A percentile compares a stretch with the other conserved stretches of the same genome.
These are phyloP conservation scores for Phortica okadai DNA, from an alignment of 2,888 invertebrate genomes.

Conservation along the genomic window DNA sequence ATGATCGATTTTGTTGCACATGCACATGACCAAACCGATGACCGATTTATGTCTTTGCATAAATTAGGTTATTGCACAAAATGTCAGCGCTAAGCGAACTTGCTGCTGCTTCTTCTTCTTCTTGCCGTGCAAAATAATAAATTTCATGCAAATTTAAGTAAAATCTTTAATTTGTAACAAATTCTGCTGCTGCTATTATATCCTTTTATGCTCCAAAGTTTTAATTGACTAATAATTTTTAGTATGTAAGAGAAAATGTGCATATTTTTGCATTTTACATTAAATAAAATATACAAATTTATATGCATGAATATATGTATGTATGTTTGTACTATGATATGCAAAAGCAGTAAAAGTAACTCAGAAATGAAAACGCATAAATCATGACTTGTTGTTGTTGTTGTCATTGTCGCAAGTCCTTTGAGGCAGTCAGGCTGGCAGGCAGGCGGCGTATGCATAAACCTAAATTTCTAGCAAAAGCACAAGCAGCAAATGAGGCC, in stretches of 20 bases:
- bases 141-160: too few species aligned
- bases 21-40: background rate
- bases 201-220: background rate
- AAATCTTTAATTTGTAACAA: background rate
- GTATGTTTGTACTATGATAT: background rate
- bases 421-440: background rate
- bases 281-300: conserved; percentile 8
- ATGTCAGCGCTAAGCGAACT: too few species aligned
- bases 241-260: background rate
- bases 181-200: background rate
- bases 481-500: background rate
- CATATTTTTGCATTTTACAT: background rate
- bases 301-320: background rate
- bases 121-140: background rate
- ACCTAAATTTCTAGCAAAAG: conserved; percentile 20
- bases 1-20: too few species aligned
- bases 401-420: background rate
- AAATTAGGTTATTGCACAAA: too few species aligned
- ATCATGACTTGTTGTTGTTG: background rate
- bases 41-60: background rate
- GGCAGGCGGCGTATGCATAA: conserved; percentile 6
- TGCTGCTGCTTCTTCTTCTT: background rate
- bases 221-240: conserved; percentile 8
- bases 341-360: background rate
- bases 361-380: background rate